These are phyloP conservation scores for Chrysochloris asiatica DNA, from an alignment of 2,113 vertebrate genomes.

Conservation along the genomic window DNA sequence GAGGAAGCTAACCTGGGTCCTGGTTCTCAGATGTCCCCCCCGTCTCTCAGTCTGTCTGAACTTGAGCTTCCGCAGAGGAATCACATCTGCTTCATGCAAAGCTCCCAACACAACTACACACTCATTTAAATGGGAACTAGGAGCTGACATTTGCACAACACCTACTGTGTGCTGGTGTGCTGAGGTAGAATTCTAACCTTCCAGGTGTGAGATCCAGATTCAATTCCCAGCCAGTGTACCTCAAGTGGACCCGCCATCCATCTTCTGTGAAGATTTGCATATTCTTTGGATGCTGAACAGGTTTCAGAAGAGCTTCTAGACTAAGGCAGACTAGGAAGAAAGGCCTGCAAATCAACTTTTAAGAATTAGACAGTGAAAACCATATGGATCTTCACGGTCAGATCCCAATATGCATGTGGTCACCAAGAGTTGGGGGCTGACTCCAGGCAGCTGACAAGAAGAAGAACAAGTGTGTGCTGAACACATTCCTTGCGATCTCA, in stretches of 20 bases:
- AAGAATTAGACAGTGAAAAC: background rate
- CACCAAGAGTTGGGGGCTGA: background rate
- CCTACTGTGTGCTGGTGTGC: background rate
- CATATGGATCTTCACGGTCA: no score
- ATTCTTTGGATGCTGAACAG: background rate
- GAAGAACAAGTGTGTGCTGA: background rate
- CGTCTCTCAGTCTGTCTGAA: no score
- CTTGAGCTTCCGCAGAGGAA: no score
- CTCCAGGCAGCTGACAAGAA: background rate
- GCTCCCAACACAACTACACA: background rate
- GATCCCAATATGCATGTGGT: no score
- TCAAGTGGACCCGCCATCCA: background rate
- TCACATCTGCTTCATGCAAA: fast-evolving
- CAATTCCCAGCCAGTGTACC: background rate
- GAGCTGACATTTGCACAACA: no score
- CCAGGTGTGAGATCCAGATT: background rate
- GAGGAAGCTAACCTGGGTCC: no score
- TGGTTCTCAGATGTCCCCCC: no score
- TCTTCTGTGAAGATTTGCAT: background rate
- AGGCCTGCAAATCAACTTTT: background rate
- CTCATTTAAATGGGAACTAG: background rate
- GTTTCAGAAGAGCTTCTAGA: no score
- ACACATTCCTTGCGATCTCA: fast-evolving
- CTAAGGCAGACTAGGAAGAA: background rate
- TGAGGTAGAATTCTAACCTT: background rate